phyloP scores from a whole-genome alignment of 2,888 invertebrate genomes.

The Buathra laborator region DNA sequence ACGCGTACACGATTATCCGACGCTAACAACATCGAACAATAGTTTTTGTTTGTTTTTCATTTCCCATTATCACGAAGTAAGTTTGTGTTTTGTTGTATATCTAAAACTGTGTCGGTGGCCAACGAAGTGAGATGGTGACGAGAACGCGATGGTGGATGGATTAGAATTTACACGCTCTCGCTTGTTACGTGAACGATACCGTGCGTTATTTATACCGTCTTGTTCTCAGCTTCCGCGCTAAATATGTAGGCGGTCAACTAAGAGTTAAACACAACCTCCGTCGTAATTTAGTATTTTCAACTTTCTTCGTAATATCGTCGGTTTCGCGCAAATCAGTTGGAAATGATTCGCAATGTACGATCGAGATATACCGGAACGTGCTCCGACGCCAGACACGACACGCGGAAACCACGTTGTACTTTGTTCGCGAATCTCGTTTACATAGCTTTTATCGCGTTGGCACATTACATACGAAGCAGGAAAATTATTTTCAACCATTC shows the following conservation, averaged over 20 bases:
- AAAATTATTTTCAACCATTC: not conserved
- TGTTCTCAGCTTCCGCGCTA: slow-evolving; percentile 59
- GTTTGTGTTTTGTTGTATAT: not conserved
- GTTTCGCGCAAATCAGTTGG: not conserved
- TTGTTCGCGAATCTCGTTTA: not conserved
- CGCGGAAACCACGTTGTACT: slow-evolving; percentile 46
- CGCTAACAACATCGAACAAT: slow-evolving; percentile 39
- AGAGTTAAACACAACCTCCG: not conserved
- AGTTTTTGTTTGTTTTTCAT: not conserved
- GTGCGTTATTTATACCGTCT: slow-evolving; percentile 69
- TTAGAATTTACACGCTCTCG: slow-evolving; percentile 37
- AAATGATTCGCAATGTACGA: not conserved
- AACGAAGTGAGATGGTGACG: slow-evolving; percentile 3
- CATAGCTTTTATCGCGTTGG: not conserved
- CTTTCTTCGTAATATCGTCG: not conserved
- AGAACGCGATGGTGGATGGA: slow-evolving; percentile 37
- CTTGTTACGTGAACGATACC: slow-evolving; percentile 68
- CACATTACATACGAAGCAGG: not conserved
- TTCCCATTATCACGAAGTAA: slow-evolving; percentile 53
- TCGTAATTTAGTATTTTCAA: not conserved
- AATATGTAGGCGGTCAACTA: slow-evolving; percentile 44
- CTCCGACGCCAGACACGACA: slow-evolving; percentile 38
- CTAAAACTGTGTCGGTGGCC: not conserved
- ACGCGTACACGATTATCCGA: slow-evolving; percentile 30
- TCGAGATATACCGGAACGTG: slow-evolving; percentile 5